These are phyloP conservation scores for Xylocampa areola DNA, from an alignment of 2,888 invertebrate genomes.

Conservation along the genomic window DNA sequence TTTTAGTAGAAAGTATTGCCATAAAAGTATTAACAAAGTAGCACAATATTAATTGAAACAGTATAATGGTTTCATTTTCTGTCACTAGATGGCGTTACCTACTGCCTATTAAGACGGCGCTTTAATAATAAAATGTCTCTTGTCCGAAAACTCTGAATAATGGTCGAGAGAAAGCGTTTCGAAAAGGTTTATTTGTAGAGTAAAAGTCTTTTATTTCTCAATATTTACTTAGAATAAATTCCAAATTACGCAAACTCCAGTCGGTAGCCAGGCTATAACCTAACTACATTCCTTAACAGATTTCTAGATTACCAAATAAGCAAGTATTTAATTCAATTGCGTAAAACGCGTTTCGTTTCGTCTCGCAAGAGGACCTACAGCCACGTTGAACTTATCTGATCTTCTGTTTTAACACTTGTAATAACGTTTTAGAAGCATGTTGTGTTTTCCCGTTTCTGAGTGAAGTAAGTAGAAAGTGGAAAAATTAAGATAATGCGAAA, in stretches of 20 bases:
- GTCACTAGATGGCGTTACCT: slow-evolving; percentile 19
- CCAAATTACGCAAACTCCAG: slow-evolving; percentile 39
- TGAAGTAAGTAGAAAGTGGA: no score
- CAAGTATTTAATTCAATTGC: slow-evolving; percentile 37
- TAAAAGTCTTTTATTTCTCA: slow-evolving; percentile 4
- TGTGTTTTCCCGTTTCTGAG: no score
- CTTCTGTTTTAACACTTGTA: slow-evolving; percentile 28
- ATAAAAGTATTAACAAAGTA: no score
- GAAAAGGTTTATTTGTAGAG: no score
- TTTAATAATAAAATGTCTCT: no score
- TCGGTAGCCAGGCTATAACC: slow-evolving; percentile 12
- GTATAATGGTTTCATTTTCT: not conserved
- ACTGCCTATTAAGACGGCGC: no score
- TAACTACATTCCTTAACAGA: slow-evolving; percentile 50
- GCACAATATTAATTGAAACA: no score
- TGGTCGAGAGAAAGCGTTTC: no score
- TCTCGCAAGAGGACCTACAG: slow-evolving; percentile 13
- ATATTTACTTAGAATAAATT: slow-evolving; percentile 20
- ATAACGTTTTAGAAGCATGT: not conserved
- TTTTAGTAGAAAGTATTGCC: no score
- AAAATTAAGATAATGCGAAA: no score
- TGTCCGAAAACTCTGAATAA: no score
- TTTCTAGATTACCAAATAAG: slow-evolving; percentile 55
- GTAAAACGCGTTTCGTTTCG: slow-evolving; percentile 37
- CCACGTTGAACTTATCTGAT: slow-evolving; percentile 14